phyloP scores from a whole-genome alignment of 2,797 vertebrate genomes.

The Masticophis lateralis region DNA sequence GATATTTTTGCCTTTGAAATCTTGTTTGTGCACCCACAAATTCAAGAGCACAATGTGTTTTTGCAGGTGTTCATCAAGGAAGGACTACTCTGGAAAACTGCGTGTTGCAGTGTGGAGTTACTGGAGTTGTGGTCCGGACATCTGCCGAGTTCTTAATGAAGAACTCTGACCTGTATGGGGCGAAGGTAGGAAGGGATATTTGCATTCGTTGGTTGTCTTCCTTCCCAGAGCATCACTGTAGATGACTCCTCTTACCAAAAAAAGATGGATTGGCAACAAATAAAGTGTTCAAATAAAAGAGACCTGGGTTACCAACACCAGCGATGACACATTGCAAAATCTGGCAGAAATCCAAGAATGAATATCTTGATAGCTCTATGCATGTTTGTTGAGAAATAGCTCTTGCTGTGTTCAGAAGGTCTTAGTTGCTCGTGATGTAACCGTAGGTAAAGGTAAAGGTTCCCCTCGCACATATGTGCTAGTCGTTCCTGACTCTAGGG shows the following conservation, averaged over 20 bases:
- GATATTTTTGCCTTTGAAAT: neutral
- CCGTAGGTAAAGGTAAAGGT: neutral
- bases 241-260: neutral
- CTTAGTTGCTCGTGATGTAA: neutral
- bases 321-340: neutral
- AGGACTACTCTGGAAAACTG: slow-evolving; percentile 89
- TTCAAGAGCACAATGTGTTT: neutral
- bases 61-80: slow-evolving; percentile 83
- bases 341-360: neutral
- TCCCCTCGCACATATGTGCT: too few relatives aligned
- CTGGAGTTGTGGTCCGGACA: slow-evolving; percentile 84
- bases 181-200: slow-evolving; percentile 78
- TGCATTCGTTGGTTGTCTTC: neutral
- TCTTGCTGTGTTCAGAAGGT: neutral
- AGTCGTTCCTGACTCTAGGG: too few relatives aligned
- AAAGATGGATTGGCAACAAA: neutral
- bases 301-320: neutral
- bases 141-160: slow-evolving; percentile 87
- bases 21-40: neutral
- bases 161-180: slow-evolving; percentile 92
- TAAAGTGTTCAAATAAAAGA: neutral
- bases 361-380: neutral
- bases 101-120: slow-evolving; percentile 92
- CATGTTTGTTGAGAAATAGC: neutral
- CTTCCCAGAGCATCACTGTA: neutral